Evolutionary conservation across 1,140 invertebrate genomes (phyloP), one percentile per base, ranked within the genome.

Genomic region (Tribolium castaneum): DNA sequence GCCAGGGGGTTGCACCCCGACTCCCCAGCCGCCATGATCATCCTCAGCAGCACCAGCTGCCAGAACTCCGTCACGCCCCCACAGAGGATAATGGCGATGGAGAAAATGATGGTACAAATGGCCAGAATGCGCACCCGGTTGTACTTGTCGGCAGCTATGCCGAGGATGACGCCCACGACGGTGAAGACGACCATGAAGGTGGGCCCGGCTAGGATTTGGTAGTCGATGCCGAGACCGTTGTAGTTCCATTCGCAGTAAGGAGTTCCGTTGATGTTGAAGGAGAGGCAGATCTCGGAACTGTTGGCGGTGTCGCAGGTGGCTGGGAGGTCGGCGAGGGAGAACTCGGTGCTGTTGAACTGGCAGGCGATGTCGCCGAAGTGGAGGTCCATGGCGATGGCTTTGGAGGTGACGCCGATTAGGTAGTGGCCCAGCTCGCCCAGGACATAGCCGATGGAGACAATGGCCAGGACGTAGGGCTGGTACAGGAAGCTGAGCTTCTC

Each of bases 181-280:
- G 96, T 98, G 86, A 95, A 98, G 16, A 97, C 94, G 6, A 95
- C 92, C 82, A 98, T 97, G 87, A 97, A 98, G 79, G 94, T 93
- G 0, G 97, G 97, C 0, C 97, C 97, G 0, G 96, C 96, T 39
- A 98, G 87, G 79, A 98, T 92, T 88, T 98, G 96, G 87, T 98
- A 98, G 82, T 97, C 94, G 30, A 97, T 88, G 1, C 97, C 97
- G 49, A 97, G 89, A 0, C 97, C 97, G 86, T 96, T 97, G 89
- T 97, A 97, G 84, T 95, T 93, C 95, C 96, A 98, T 83, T 96
- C 93, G 86, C 97, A 98, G 82, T 94, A 94, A 0, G 85, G 79
- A 0, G 92, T 92, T 0, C 92, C 93, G 83, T 95, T 94, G 10
- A 93, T 82, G 51, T 90, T 89, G 22, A 93, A 86, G 0, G 89